Conservation (phyloP, 2,888 invertebrate species). For the Catocala nupta region DNA sequence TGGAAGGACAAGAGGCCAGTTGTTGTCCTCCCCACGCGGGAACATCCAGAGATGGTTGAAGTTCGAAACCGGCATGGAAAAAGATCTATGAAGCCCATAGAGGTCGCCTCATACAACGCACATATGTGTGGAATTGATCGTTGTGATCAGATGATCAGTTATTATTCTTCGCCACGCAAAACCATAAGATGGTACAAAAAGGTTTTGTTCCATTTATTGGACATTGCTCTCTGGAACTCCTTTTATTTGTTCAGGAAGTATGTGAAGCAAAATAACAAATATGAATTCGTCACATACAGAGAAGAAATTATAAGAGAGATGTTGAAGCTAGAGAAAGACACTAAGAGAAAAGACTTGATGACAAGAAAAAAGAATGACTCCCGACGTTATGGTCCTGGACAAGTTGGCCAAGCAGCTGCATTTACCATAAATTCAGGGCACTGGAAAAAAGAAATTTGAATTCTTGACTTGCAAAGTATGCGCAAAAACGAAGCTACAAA, state of each 20-base stretch:
- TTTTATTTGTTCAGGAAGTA: constrained; percentile 28
- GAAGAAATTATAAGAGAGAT: constrained; percentile 20
- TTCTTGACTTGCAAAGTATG: constrained; percentile 14
- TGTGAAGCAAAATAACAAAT: constrained; percentile 12
- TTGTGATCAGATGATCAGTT: constrained; percentile 34
- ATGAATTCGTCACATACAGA: constrained; percentile 18
- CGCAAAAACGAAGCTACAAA: constrained; percentile 15
- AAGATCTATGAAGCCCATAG: constrained; percentile 8
- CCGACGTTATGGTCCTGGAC: constrained; percentile 7
- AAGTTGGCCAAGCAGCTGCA: neutral
- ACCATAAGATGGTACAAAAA: constrained; percentile 38
- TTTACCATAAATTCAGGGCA: neutral
- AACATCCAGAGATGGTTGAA: constrained; percentile 17
- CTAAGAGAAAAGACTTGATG: neutral
- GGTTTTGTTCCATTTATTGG: constrained; percentile 26
- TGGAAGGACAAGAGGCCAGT: constrained; percentile 43
- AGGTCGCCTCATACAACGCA: constrained; percentile 34
- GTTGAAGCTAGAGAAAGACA: constrained; percentile 2
- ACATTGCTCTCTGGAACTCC: constrained; percentile 27
- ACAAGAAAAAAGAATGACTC: constrained; percentile 10
- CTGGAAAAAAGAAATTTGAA: constrained; percentile 9
- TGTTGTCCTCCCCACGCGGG: constrained; percentile 26
- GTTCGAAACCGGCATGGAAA: constrained; percentile 29
- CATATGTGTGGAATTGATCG: constrained; percentile 35
- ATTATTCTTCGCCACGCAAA: constrained; percentile 39